phyloP scores from a whole-genome alignment of 2,113 vertebrate genomes.

The Pachycephala philippinensis region DNA sequence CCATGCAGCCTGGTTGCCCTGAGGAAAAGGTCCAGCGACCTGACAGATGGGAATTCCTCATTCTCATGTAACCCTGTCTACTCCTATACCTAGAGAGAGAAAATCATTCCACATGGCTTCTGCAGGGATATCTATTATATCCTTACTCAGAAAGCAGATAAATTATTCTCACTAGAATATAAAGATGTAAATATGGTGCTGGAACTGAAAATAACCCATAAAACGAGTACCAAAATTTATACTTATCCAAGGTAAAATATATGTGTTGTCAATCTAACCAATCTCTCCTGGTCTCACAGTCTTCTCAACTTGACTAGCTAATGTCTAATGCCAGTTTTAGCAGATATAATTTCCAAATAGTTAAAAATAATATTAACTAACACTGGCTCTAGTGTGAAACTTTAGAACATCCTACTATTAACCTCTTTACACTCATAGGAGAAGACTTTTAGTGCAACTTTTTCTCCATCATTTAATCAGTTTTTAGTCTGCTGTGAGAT shows the following conservation, averaged over 20 bases:
- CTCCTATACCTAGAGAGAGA: background rate
- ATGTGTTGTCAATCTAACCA: background rate
- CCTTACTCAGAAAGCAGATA: background rate
- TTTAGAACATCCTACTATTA: background rate
- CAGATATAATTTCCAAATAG: background rate
- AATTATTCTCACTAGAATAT: background rate
- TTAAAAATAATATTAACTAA: background rate
- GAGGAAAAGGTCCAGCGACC: background rate
- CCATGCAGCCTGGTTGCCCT: background rate
- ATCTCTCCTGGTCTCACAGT: background rate
- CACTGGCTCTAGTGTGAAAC: background rate
- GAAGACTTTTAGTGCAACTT: background rate
- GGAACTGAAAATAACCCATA: background rate
- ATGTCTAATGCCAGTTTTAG: background rate
- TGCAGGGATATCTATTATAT: background rate
- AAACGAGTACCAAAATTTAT: background rate
- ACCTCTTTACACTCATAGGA: background rate
- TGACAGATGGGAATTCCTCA: background rate
- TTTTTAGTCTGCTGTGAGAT: background rate
- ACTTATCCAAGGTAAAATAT: background rate
- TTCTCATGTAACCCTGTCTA: background rate
- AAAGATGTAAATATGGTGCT: background rate
- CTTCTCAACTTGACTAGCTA: background rate
- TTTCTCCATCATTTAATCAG: background rate
- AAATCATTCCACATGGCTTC: background rate